Conservation (phyloP, 2,888 invertebrate genomes). For the Pantelozetes paolii region DNA sequence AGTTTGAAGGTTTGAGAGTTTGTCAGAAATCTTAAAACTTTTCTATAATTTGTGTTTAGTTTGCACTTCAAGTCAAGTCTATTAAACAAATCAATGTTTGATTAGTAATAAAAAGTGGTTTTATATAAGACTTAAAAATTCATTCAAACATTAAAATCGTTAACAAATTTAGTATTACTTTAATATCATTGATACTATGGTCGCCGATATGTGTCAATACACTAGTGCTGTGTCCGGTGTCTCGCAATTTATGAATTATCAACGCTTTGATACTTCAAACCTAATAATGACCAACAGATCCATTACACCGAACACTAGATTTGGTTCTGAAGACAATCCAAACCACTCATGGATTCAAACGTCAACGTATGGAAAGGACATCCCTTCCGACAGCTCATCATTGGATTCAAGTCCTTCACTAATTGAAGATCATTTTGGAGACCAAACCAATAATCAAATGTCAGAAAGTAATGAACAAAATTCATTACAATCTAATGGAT, state of each 20-base stretch:
- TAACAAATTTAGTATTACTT: too few species aligned
- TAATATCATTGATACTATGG: not conserved
- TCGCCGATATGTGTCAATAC: slow-evolving; percentile 17
- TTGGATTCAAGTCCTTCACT: not conserved
- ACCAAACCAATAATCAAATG: not conserved
- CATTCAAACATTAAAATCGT: too few species aligned
- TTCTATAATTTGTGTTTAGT: too few species aligned
- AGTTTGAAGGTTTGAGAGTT: too few species aligned
- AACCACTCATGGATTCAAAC: not conserved
- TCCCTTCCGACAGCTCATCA: not conserved
- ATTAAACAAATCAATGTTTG: too few species aligned
- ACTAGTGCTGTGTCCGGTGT: too few species aligned
- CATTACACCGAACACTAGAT: not conserved
- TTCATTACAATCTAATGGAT: not conserved
- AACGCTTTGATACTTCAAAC: not conserved
- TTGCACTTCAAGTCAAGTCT: too few species aligned
- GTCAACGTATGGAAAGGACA: not conserved
- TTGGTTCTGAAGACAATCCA: not conserved
- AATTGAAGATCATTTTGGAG: slow-evolving; percentile 16
- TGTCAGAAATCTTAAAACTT: too few species aligned
- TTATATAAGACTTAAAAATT: too few species aligned
- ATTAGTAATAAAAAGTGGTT: too few species aligned
- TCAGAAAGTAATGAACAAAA: not conserved
- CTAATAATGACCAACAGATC: not conserved
- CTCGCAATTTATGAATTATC: not conserved